A percentile compares a stretch with the other conserved stretches of the same genome.
These are phyloP conservation scores for Takifugu rubripes DNA, from an alignment of 2,797 vertebrate species.

Conservation along the genomic window DNA sequence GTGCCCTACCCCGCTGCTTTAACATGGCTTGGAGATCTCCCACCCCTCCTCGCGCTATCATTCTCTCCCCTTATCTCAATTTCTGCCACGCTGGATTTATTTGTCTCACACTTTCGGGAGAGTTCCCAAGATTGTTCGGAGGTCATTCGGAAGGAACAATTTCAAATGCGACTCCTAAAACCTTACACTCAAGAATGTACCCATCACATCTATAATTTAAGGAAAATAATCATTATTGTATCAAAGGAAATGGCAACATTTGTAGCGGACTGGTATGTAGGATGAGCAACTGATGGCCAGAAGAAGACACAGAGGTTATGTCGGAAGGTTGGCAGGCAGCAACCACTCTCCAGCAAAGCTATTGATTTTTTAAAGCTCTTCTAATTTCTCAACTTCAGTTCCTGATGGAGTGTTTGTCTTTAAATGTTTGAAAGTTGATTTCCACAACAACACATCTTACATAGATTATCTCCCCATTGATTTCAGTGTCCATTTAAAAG, in stretches of 20 bases:
- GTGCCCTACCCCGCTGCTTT: slow-evolving; percentile 69
- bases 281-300: slow-evolving; percentile 40
- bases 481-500: slow-evolving; percentile 49
- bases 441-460: slow-evolving; percentile 63
- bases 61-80: slow-evolving; percentile 64
- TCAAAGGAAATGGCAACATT: no score
- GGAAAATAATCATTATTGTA: no score
- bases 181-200: not conserved
- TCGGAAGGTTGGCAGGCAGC: slow-evolving; percentile 76
- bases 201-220: no score
- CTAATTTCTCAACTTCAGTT: slow-evolving; percentile 80
- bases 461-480: slow-evolving; percentile 68
- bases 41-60: slow-evolving; percentile 59
- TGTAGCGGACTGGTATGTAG: no score
- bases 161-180: slow-evolving; percentile 40
- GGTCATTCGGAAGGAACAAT: slow-evolving; percentile 62
- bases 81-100: slow-evolving; percentile 61
- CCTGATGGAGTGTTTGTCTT: slow-evolving; percentile 74
- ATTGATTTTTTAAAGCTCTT: slow-evolving; percentile 75
- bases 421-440: slow-evolving; percentile 63
- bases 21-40: slow-evolving; percentile 67
- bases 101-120: slow-evolving; percentile 62
- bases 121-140: slow-evolving; percentile 66
- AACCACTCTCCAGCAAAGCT: slow-evolving; percentile 68
- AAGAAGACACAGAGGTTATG: slow-evolving; percentile 74